Percentiles rank a stretch among this genome's conserved stretches.
These are phyloP conservation scores for Bombylius major DNA, from an alignment of 2,888 invertebrate genomes.

Conservation along the genomic window DNA sequence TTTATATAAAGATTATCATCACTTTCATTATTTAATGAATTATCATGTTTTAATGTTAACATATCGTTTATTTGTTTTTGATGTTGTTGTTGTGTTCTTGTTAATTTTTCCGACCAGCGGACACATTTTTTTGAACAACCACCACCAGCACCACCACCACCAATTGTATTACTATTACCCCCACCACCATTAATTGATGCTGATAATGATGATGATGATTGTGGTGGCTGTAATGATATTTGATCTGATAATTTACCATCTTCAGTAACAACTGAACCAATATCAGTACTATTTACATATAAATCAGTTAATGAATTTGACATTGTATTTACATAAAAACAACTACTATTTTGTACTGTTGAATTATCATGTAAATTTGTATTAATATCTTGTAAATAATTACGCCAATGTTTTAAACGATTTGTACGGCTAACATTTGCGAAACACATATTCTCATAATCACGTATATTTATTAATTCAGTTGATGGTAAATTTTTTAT, in stretches of 20 bases:
- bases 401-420: conserved; percentile 16
- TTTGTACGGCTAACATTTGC: conserved; percentile 12
- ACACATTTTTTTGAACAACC: conserved; percentile 7
- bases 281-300: conserved; percentile 14
- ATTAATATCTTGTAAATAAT: conserved; percentile 15
- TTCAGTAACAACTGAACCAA: conserved; percentile 10
- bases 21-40: conserved; percentile 3
- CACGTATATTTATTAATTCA: conserved; percentile 12
- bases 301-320: conserved; percentile 15
- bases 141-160: background rate
- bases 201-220: background rate
- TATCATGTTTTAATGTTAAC: background rate
- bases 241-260: conserved; percentile 11
- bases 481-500: conserved; percentile 12
- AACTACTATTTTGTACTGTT: conserved; percentile 14
- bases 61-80: no score
- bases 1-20: conserved; percentile 12
- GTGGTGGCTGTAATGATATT: conserved; percentile 7
- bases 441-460: conserved; percentile 17
- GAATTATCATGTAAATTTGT: conserved; percentile 16
- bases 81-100: background rate
- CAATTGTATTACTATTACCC: background rate
- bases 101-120: conserved; percentile 6
- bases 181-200: background rate
- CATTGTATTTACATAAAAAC: conserved; percentile 16